phyloP scores from a whole-genome alignment of 2,113 vertebrate genomes.

The Oplegnathus fasciatus region DNA sequence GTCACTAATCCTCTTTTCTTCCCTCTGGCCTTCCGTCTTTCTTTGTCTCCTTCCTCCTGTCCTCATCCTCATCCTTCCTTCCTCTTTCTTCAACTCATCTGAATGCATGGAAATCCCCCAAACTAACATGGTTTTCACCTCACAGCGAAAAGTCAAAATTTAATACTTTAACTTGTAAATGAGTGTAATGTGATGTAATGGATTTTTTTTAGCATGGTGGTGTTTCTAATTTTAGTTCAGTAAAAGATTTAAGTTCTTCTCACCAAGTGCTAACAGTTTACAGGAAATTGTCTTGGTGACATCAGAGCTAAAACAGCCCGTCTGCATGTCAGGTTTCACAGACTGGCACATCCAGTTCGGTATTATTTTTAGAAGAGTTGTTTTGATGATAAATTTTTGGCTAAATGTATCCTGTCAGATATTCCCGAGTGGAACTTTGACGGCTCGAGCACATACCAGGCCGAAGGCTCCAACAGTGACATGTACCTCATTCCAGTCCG shows the following conservation, averaged over 20 bases:
- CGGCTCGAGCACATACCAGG: slow-evolving; percentile 85
- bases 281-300: background rate
- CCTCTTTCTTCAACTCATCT: too few relatives aligned
- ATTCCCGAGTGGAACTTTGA: slow-evolving; percentile 90
- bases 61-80: too few relatives aligned
- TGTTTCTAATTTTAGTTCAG: background rate
- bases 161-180: background rate
- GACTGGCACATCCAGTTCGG: background rate
- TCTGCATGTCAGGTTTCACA: background rate
- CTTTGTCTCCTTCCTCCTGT: background rate
- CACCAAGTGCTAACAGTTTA: too few relatives aligned
- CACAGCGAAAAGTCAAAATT: too few relatives aligned
- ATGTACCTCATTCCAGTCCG: slow-evolving; percentile 87
- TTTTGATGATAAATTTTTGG: slow-evolving; percentile 62
- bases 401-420: slow-evolving; percentile 68
- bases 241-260: background rate
- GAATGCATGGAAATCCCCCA: too few relatives aligned
- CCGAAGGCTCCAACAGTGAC: slow-evolving; percentile 89
- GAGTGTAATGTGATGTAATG: background rate
- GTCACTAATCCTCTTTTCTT: background rate
- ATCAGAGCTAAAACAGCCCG: background rate
- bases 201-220: too few relatives aligned
- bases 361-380: slow-evolving; percentile 18
- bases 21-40: background rate
- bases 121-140: too few relatives aligned